A percentile compares a stretch with the other conserved stretches of the same genome.
Conservation (phyloP, 2,888 invertebrate genomes). For the Gonocerus acuteangulatus region DNA sequence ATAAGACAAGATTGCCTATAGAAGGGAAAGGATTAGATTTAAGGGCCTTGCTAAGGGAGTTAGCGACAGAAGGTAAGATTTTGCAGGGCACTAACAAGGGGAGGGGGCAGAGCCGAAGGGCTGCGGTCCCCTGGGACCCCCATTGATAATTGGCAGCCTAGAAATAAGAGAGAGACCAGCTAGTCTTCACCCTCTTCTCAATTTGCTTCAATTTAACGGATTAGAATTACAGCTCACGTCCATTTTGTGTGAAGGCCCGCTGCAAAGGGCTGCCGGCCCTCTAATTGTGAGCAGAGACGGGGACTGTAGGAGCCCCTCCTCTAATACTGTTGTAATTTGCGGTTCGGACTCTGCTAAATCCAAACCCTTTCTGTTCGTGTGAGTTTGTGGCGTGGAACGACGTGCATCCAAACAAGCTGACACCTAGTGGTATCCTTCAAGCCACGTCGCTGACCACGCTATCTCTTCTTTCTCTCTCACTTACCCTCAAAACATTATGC, state of each 20-base stretch:
- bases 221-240: conserved; percentile 24
- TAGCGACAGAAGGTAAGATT: not conserved
- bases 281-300: conserved; percentile 8
- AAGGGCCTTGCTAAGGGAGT: not conserved
- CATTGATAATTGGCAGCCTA: not conserved
- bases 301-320: not conserved
- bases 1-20: not conserved
- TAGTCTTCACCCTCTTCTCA: not conserved
- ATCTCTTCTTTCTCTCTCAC: no score
- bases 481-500: no score
- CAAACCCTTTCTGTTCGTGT: no score
- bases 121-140: conserved; percentile 3
- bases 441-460: no score
- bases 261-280: not conserved
- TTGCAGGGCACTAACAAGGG: conserved; percentile 11
- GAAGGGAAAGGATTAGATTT: not conserved
- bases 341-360: not conserved
- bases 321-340: not conserved
- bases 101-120: not conserved
- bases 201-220: conserved; percentile 23
- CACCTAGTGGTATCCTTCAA: no score
- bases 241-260: conserved; percentile 5
- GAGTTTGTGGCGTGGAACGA: no score
- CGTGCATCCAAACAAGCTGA: no score
- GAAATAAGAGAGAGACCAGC: conserved; percentile 9